Evolutionary conservation across 2,113 vertebrate genomes (phyloP), one percentile per base, ranked within the genome.

Genomic region (Okapia johnstoni): DNA sequence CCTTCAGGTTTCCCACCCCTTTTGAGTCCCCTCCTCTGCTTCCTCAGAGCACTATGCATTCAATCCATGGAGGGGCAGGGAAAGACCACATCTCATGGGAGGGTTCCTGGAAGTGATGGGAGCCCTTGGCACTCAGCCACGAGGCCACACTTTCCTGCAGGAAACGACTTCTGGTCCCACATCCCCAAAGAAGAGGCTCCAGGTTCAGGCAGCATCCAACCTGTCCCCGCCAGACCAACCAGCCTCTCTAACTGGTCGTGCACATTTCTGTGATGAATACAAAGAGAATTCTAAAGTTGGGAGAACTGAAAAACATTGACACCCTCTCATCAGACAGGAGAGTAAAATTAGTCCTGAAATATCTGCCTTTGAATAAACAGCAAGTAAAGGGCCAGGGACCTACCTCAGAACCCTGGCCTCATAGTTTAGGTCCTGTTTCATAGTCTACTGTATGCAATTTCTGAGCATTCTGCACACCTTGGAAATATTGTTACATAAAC

Each of bases 91-190:
- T 33, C 52, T 40, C 25, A 10, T 25, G 50, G 58, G n/a, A 54
- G 13, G 5, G 5, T 17, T 33, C 46, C 23, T 3, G 13, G 26
- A 43, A 33, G 33, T 16, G 19, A 0, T 40, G 16, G 21, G 16
- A 8, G 2, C 17, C 26, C 13, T 36, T 55, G 26, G 36, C 23
- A 2, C 25, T 57, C 81, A 40, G 36, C 6, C 76, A 76, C 3
- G 0, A 2, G 15, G 28, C 40, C 50, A 70, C 21, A 23, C 12
- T 15, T 57, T 6, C 21, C 40, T 25, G 13, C 30, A 11, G 23
- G 23, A 86, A 66, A 79, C 0, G 4, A 2, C 23, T 50, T 54
- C 0, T 5, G 2, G 48, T 36, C 40, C 1, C 1, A 2, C 5
- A 13, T 23, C 16, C 36, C 10, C 7, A 14, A 30, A 73, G 25